phyloP scores from a whole-genome alignment of 2,797 vertebrate genomes.

The Coccyzus lansbergi region DNA sequence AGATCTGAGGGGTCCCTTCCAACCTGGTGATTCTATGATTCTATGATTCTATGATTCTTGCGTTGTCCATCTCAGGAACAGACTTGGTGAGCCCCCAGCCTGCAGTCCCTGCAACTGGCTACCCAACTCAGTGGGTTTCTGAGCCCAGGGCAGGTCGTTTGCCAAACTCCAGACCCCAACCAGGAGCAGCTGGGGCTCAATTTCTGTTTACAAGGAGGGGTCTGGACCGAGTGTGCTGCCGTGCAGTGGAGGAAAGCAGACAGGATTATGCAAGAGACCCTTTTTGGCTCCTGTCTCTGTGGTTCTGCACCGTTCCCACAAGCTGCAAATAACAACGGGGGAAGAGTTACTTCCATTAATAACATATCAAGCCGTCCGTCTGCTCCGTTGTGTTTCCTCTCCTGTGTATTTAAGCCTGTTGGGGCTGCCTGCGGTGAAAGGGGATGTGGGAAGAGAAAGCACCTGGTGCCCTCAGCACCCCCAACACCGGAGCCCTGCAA shows the following conservation, averaged over 20 bases:
- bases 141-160: rapidly evolving
- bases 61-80: background rate
- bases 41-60: no score
- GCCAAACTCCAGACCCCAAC: background rate
- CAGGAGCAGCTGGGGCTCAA: background rate
- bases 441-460: background rate
- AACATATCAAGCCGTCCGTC: background rate
- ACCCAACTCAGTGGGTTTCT: rapidly evolving
- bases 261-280: background rate
- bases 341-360: background rate
- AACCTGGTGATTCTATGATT: no score
- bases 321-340: background rate
- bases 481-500: rapidly evolving
- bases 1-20: no score
- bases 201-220: background rate
- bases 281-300: background rate
- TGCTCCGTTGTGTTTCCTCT: background rate
- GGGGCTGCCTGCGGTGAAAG: background rate
- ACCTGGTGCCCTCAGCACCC: background rate
- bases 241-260: background rate
- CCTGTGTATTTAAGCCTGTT: background rate
- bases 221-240: background rate
- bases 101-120: rapidly evolving
- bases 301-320: background rate
- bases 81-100: rapidly evolving